A percentile compares a stretch with the other conserved stretches of the same genome.
Conservation (phyloP, 2,113 vertebrate genomes). For the Mugil cephalus region DNA sequence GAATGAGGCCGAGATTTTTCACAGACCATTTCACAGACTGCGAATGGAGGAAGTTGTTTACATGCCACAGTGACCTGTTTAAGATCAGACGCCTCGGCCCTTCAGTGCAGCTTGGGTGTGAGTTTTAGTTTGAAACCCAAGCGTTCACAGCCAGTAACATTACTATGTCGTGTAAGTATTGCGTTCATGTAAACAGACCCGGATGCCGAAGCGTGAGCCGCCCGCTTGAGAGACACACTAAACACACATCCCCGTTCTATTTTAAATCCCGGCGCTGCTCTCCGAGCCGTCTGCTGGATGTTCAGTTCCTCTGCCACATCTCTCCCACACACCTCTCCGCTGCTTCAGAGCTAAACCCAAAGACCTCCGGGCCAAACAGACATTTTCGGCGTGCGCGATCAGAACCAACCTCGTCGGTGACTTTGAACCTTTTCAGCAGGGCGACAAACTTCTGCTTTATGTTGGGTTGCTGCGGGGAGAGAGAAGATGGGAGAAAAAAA, state of each 20-base stretch:
- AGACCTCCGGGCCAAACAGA: too few species aligned
- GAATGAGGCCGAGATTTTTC: background rate
- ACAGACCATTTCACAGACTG: background rate
- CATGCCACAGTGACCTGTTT: conserved; percentile 7
- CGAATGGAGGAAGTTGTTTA: background rate
- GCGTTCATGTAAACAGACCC: background rate
- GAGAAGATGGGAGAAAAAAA: background rate
- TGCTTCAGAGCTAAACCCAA: conserved; percentile 32
- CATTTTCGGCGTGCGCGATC: too few species aligned
- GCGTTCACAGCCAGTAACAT: background rate
- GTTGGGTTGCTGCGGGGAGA: conserved; percentile 76
- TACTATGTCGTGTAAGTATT: background rate
- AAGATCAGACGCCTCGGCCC: background rate
- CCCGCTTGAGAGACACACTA: conserved; percentile 1
- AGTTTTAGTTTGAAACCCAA: too few species aligned
- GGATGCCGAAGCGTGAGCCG: background rate
- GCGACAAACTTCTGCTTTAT: conserved; percentile 82
- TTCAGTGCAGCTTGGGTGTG: too few species aligned
- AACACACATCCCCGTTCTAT: conserved; percentile 39
- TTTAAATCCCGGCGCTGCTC: conserved; percentile 37
- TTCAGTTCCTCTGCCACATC: conserved; percentile 48
- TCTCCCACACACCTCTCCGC: conserved; percentile 32
- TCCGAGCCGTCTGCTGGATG: conserved; percentile 30
- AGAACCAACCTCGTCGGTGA: conserved; percentile 73
- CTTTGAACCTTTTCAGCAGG: conserved; percentile 80